Evolutionary conservation across 2,888 invertebrate genomes (phyloP), one percentile per base, ranked within the genome.

Genomic region (Caenorhabditis sulstoni): DNA sequence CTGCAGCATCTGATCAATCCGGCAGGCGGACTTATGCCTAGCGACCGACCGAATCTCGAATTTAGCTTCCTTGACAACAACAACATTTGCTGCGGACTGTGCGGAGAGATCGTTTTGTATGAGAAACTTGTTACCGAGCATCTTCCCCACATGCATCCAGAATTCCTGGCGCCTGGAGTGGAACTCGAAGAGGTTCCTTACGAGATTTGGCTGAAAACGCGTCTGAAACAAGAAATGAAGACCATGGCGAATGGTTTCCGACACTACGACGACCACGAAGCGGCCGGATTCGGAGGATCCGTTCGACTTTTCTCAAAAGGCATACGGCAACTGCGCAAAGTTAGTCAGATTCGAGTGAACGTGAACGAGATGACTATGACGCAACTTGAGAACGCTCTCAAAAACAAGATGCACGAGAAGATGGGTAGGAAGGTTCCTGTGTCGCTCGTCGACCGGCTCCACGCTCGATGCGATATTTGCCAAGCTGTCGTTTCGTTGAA

Each of bases 331-430:
- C 39, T 75, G 22, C 41, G 77, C 18, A 81, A 80, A 78, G 79
- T 84, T 52, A 78, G 78, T 37, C 86, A 88, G 76, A 86, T 89
- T 39, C 87, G 90, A 47, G 89, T 90, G 22, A 90, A 90, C 64
- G 87, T 87, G 0, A 62, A 65, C 18, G 87, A 86, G 41, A 90
- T 90, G 90, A 64, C 81, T 7, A 41, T 90, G 22, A 39, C 52
- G 4, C 83, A 90, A 55, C 55, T 90, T 75, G 87, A 90, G 12
- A 66, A 57, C 0, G 88, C 88, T 3, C 70, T 90, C 37, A 86
- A 84, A 52, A 82, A 85, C 66, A 90, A 90, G 58, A 85, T 90
- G 86, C 70, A 88, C 20, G 90, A 90, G 74, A 90, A 90, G 66
- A 85, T 90, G 87, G 87, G 88, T 35, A 79, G 90, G 58, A 81